Base-by-base conservation (phyloP, 2,797 vertebrate species). In the Austrolebias charrua region DNA sequence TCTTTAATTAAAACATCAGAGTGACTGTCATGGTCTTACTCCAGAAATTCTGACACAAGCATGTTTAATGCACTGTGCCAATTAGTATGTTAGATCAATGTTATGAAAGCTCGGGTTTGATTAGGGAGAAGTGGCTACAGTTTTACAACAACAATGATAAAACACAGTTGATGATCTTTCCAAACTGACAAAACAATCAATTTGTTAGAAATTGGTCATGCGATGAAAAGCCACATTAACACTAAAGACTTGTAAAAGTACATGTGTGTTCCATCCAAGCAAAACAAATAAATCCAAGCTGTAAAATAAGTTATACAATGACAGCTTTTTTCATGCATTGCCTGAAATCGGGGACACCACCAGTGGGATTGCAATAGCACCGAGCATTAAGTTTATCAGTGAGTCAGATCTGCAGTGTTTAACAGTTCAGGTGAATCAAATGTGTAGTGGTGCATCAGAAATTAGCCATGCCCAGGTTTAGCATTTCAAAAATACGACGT, bases 281-380 rank as follows among this genome's bases (percentile, higher is more conserved):
- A 76, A 76, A 77, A 66, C 51, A 63, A 72, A 78, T 70, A 67
- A 65, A 73, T 63, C 73, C 62, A 66, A 80, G 62, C 63, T 83
- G 24, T 24, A 2, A 24, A 24, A 24, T n/a, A n/a, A n/a, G n/a
- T n/a, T n/a, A n/a, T n/a, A n/a, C n/a, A n/a, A n/a, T n/a, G n/a
- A n/a, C n/a, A n/a, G n/a, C n/a, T n/a, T n/a, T n/a, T n/a, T n/a
- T n/a, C n/a, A n/a, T n/a, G n/a, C n/a, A n/a, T n/a, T n/a, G 82
- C 76, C 69, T 85, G 83, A 84, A 87, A 89, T 86, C 31, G 29
- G 71, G 89, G 71, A 87, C 82, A 80, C 55, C 31, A 82, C 82
- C 71, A 13, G 57, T 71, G 85, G 83, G 85, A 89, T 38, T 71
- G 51, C 19, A 79, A 82, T 81, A 81, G 84, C 81, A 85, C 69